Percentiles rank a stretch among this genome's conserved stretches.
Evolutionary conservation across 2,888 invertebrate species (phyloP).

Genomic region (Drosophila infuscata): DNA sequence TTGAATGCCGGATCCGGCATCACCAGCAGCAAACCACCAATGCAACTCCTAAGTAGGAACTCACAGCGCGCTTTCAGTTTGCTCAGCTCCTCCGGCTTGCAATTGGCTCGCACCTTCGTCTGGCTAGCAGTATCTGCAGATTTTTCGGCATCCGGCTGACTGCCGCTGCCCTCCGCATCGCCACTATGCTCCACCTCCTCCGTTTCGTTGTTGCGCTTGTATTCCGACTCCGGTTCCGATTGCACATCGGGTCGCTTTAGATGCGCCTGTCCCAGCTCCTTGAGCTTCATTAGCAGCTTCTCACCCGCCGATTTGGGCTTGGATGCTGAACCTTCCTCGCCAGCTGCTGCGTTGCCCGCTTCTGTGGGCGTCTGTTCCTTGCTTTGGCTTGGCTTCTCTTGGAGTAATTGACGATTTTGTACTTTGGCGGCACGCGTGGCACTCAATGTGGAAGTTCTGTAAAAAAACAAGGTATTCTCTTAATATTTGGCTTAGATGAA

Average conservation of each 20-base stretch:
- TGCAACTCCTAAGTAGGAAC: slow-evolving; percentile 92
- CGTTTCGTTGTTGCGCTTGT: slow-evolving; percentile 58
- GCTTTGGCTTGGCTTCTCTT: slow-evolving; percentile 82
- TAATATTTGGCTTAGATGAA: accelerated
- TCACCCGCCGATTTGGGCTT: slow-evolving; percentile 69
- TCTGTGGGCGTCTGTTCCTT: slow-evolving; percentile 58
- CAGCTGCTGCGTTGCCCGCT: slow-evolving; percentile 19
- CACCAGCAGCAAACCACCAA: slow-evolving; percentile 92
- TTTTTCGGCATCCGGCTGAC: slow-evolving; percentile 30
- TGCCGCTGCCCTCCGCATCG: slow-evolving; percentile 58
- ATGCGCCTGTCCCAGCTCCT: slow-evolving; percentile 67
- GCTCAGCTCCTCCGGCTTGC: slow-evolving; percentile 92
- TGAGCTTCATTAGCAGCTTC: slow-evolving; percentile 66
- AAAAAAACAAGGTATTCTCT: background rate
- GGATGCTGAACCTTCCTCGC: slow-evolving; percentile 60
- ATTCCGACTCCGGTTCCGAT: slow-evolving; percentile 10
- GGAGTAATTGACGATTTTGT: slow-evolving; percentile 84
- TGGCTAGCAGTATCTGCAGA: slow-evolving; percentile 48
- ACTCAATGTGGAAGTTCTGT: slow-evolving; percentile 83
- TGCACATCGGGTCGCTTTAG: slow-evolving; percentile 33
- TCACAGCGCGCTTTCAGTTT: slow-evolving; percentile 90
- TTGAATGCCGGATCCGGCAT: slow-evolving; percentile 93
- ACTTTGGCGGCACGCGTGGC: slow-evolving; percentile 83
- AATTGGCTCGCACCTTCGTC: slow-evolving; percentile 89
- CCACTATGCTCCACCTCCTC: slow-evolving; percentile 50